Percentiles rank a stretch among this genome's conserved stretches.
These are phyloP conservation scores for Timema podura DNA, from an alignment of 2,888 invertebrate species.

Conservation along the genomic window DNA sequence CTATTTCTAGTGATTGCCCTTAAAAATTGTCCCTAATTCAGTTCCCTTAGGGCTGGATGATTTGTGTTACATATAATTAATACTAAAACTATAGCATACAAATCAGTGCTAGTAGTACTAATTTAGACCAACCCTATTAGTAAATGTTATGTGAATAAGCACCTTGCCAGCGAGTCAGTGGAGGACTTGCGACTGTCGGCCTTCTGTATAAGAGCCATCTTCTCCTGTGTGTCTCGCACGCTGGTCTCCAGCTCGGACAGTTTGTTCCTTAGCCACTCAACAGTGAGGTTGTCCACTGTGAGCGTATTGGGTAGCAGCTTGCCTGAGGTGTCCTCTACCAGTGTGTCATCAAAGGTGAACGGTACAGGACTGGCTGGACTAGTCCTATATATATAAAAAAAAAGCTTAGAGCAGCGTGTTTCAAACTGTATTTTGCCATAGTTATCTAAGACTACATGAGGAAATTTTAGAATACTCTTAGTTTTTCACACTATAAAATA, in stretches of 20 bases:
- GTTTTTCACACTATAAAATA: too few species aligned
- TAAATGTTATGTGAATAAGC: slow-evolving; percentile 8
- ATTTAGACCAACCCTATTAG: not conserved
- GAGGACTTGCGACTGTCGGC: slow-evolving; percentile 21
- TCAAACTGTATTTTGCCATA: too few species aligned
- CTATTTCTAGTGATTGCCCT: too few species aligned
- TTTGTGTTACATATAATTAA: too few species aligned
- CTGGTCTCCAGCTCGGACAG: slow-evolving; percentile 71
- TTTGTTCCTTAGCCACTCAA: slow-evolving; percentile 81
- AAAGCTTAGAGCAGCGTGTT: too few species aligned
- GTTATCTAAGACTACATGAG: too few species aligned
- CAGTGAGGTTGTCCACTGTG: slow-evolving; percentile 88
- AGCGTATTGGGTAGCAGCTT: slow-evolving; percentile 81
- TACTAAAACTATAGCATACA: too few species aligned
- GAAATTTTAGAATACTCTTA: too few species aligned
- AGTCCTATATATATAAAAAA: slow-evolving; percentile 60
- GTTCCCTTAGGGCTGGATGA: too few species aligned
- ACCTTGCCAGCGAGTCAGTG: slow-evolving; percentile 15
- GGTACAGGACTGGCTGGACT: slow-evolving; percentile 70
- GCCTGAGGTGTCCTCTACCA: slow-evolving; percentile 85
- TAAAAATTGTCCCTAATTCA: too few species aligned
- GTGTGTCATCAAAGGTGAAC: slow-evolving; percentile 82
- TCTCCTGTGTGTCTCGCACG: slow-evolving; percentile 66
- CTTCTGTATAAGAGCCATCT: not conserved
- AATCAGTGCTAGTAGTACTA: too few species aligned